Evolutionary conservation across 2,797 vertebrate species (phyloP), one percentile per base, ranked within the genome.

Genomic region (Ptychobarbus kaznakovi): DNA sequence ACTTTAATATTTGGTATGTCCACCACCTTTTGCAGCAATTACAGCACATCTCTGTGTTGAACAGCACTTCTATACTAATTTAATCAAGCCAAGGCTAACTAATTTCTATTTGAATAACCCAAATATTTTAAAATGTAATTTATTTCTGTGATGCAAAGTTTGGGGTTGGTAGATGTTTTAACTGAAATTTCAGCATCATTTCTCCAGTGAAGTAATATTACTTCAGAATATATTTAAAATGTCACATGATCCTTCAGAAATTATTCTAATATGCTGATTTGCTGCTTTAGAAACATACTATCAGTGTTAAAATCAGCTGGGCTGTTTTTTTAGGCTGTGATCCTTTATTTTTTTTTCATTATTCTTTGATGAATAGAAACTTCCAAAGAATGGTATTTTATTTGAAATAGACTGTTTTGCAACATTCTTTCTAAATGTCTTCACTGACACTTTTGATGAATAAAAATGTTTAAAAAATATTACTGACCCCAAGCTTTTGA

Each of bases 201-300:
- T 3, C 86, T 86, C 70, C 44, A 32, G 75, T 82, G n/a, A n/a
- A n/a, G n/a, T n/a, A n/a, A n/a, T n/a, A n/a, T n/a, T n/a, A n/a
- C 70, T 63, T 73, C 42, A 66, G 56, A n/a, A n/a, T n/a, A n/a
- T n/a, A n/a, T n/a, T n/a, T n/a, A n/a, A n/a, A n/a, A n/a, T 88
- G 81, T 68, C 51, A 28, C 61, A 46, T 61, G 46, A 70, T 46
- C 65, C 58, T 79, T 81, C 6, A 82, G 80, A 65, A 80, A 65
- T 65, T 10, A 65, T 4, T 79, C 66, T 69, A 40, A 69, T 40
- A 69, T 69, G 38, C 10, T 44, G 56, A 79, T 49, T 53, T 74
- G 46, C 15, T 32, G 35, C 6, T 42, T 5, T 16, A 46, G 12
- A 8, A 72, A 70, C 4, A n/a, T 42, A 44, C 6, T 12, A 22